phyloP scores from a whole-genome alignment of 2,113 vertebrate species.

The Hippopotamus amphibius region DNA sequence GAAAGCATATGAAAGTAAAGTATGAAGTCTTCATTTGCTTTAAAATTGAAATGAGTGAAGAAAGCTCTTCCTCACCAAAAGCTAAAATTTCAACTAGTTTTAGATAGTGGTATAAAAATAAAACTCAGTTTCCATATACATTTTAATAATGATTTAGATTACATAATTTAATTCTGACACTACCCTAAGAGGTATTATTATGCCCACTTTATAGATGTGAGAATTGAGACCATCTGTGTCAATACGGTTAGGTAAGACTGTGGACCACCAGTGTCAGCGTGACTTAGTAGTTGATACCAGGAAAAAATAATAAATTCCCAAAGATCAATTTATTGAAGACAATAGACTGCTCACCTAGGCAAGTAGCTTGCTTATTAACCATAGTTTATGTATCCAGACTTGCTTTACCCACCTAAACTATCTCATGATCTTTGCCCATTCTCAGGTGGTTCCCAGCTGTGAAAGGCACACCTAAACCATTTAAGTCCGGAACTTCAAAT shows the following conservation, averaged over 20 bases:
- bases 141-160: neutral
- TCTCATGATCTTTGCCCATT: neutral
- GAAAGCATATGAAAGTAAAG: neutral
- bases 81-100: neutral
- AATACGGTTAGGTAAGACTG: neutral
- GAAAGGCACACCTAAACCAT: neutral
- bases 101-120: constrained; percentile 22
- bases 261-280: neutral
- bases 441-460: neutral
- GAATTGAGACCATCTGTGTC: neutral
- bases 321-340: neutral
- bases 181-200: neutral
- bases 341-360: neutral
- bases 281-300: neutral
- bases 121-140: neutral
- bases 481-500: neutral
- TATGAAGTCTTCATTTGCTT: neutral
- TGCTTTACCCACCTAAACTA: neutral
- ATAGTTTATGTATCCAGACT: neutral
- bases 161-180: constrained; percentile 9
- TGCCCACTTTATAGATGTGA: neutral
- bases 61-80: neutral
- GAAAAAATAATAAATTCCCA: neutral
- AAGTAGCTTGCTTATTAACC: neutral
- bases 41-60: constrained; percentile 12